These are phyloP conservation scores for Eriocheir sinensis DNA, from an alignment of 1,140 invertebrate genomes.

Conservation along the genomic window DNA sequence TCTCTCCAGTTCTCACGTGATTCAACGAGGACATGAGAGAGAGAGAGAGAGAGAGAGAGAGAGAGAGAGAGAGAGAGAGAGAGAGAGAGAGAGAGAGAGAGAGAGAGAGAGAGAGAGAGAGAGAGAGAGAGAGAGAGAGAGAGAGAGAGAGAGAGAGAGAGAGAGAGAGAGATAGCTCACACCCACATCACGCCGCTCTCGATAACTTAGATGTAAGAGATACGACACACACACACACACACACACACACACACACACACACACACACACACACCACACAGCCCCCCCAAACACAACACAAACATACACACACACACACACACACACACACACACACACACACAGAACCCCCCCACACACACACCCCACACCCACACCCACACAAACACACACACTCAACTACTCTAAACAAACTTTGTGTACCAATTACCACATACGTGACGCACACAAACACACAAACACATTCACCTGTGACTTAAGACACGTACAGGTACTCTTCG, in stretches of 20 bases:
- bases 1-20: neutral
- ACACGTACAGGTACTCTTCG: neutral
- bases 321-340: too few relatives aligned
- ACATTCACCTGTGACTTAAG: neutral
- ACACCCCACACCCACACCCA: neutral
- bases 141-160: neutral
- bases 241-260: neutral
- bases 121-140: neutral
- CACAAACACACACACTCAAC: neutral
- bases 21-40: neutral
- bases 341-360: neutral
- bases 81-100: too few relatives aligned
- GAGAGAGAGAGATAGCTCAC: neutral
- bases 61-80: too few relatives aligned
- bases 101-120: too few relatives aligned
- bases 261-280: neutral
- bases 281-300: too few relatives aligned
- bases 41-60: too few relatives aligned
- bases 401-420: neutral
- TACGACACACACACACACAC: neutral
- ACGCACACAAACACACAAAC: neutral
- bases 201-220: constrained; percentile 25
- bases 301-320: too few relatives aligned
- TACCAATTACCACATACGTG: neutral
- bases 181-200: neutral